Base-by-base conservation (phyloP, 1,140 invertebrate genomes). In the Drosophila santomea region DNA sequence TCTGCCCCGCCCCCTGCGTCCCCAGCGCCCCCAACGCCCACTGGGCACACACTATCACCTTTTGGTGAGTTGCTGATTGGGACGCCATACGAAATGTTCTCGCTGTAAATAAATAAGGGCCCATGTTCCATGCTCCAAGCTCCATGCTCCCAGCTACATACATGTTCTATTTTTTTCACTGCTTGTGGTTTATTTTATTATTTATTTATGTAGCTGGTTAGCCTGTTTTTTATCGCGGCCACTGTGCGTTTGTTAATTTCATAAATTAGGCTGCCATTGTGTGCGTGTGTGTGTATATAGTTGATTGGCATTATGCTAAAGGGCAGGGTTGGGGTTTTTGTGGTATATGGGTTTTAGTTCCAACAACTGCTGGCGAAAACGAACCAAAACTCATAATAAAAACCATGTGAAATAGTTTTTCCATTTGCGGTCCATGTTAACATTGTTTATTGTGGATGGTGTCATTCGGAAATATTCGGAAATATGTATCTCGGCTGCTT, bases 241-340 rank as follows among this genome's bases (percentile, higher is more conserved):
- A 36, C 62, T 79, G 60, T 86, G 60, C 36, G 56, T 67, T 76
- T 86, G 76, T 89, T 86, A 88, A 86, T 89, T 86, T 86, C 83
- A 88, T 86, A 86, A 86, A 86, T 86, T 83, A 80, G 74, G 79
- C 58, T 58, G 63, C 58, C 58, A 78, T 75, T 80, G 64, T 66
- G 15, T 58, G 44, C 23, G 2, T 32, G 28, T 32, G 28, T 39
- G 43, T 63, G 45, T 59, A 14, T 43, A 17, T 68, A 66, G 60
- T 68, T 68, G 64, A 68, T 68, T 68, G 61, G 64, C 32, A 52
- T 45, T 17, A 68, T 66, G 36, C 17, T 64, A 68, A 68, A 64
- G 64, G 64, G 45, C 60, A 43, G 32, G 36, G 59, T 25, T 25
- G 6, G 54, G n/a, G 11, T 5, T 48, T 11, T 0, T 48, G 4